Evolutionary conservation across 1,140 invertebrate species (phyloP).

Genomic region (Heliothis subflexa): DNA sequence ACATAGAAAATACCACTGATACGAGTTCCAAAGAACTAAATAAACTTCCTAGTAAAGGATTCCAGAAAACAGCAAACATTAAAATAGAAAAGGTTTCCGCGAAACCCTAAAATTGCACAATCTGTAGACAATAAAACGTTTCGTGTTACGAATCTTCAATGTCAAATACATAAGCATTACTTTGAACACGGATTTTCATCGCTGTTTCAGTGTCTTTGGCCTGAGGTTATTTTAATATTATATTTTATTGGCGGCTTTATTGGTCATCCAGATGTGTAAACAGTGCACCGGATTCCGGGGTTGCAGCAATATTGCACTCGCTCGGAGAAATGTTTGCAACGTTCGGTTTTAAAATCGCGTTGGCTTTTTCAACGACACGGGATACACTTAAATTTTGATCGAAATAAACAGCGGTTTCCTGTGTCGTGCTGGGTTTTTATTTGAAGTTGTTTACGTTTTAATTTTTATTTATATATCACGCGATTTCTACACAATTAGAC

Average conservation of each 20-base stretch:
- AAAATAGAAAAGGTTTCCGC: constrained; percentile 14
- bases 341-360: constrained; percentile 41
- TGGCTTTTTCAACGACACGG: constrained; percentile 49
- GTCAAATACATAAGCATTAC: constrained; percentile 17
- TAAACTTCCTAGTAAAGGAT: not conserved
- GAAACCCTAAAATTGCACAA: not conserved
- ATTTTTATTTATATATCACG: not conserved
- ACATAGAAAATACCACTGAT: not conserved
- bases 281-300: constrained; percentile 65
- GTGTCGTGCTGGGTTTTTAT: constrained; percentile 12
- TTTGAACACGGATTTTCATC: not conserved
- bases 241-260: constrained; percentile 74
- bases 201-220: constrained; percentile 48
- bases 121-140: constrained; percentile 17
- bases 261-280: constrained; percentile 75
- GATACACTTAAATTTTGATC: constrained; percentile 51
- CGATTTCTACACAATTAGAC: not conserved
- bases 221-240: constrained; percentile 65
- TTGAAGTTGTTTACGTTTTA: not conserved
- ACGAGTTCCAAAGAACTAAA: not conserved
- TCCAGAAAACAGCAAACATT: not conserved
- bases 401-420: constrained; percentile 45
- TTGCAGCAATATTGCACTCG: constrained; percentile 53
- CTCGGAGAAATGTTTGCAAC: constrained; percentile 42
- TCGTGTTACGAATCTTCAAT: constrained; percentile 18